Evolutionary conservation across 2,888 invertebrate species (phyloP).

Genomic region (Cheilosia grossa): DNA sequence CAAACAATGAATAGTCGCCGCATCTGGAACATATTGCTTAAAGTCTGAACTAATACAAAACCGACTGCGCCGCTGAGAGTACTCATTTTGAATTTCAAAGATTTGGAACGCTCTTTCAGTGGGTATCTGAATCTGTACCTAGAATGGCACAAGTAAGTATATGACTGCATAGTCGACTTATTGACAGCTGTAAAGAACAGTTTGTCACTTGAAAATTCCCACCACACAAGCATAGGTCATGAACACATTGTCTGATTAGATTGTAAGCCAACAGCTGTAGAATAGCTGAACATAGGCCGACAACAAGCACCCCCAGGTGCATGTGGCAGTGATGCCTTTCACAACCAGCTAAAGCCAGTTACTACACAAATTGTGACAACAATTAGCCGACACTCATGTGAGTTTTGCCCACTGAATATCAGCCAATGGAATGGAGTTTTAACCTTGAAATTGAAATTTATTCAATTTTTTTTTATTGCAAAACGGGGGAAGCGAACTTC

Average conservation of each 20-base stretch:
- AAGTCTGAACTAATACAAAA: too few relatives aligned
- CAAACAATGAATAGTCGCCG: too few relatives aligned
- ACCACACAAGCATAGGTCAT: constrained; percentile 20
- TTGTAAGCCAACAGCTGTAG: constrained; percentile 2
- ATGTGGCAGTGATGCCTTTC: constrained; percentile 1
- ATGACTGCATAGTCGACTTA: not conserved
- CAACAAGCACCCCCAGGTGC: not conserved
- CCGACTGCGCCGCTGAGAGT: not conserved
- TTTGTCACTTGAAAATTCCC: not conserved
- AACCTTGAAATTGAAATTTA: constrained; percentile 54
- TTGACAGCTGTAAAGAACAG: constrained; percentile 7
- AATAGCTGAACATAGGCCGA: not conserved
- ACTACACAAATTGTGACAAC: constrained; percentile 15
- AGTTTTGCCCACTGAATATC: constrained; percentile 10
- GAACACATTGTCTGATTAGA: constrained; percentile 29
- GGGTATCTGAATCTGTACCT: too few relatives aligned
- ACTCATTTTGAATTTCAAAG: constrained; percentile 14
- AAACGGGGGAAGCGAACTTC: constrained; percentile 39
- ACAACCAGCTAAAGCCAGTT: not conserved
- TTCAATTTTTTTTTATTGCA: too few relatives aligned
- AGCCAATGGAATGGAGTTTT: constrained; percentile 28
- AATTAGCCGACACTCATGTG: constrained; percentile 5
- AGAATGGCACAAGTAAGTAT: not conserved
- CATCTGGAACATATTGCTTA: too few relatives aligned
- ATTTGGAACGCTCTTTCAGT: not conserved